Percentiles rank a stretch among this genome's conserved stretches.
phyloP scores from a whole-genome alignment of 2,888 invertebrate species.

The Standfussiana lucernea region DNA sequence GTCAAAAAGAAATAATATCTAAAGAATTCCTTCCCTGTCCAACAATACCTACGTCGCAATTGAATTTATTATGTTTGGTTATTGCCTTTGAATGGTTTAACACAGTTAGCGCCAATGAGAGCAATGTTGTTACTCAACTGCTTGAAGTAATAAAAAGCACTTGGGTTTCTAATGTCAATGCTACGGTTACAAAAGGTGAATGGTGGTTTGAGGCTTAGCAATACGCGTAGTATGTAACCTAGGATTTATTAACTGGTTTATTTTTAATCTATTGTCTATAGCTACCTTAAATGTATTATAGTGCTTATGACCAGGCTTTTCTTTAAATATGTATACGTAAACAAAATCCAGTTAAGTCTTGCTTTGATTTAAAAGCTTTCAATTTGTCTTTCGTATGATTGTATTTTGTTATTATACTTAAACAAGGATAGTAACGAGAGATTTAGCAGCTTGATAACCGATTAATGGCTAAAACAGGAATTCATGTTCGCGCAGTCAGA shows the following conservation, averaged over 20 bases:
- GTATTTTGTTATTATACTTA: neutral
- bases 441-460: neutral
- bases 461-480: neutral
- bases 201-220: neutral
- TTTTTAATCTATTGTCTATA: neutral
- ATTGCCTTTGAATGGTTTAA: conserved; percentile 32
- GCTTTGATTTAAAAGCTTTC: neutral
- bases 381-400: neutral
- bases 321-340: neutral
- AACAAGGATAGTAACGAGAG: neutral
- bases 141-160: conserved; percentile 52
- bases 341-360: neutral
- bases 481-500: neutral
- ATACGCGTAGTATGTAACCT: neutral
- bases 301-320: neutral
- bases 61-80: conserved; percentile 4
- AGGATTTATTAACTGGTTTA: neutral
- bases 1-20: neutral
- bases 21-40: neutral
- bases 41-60: conserved; percentile 15
- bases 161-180: conserved; percentile 72
- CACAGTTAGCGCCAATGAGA: conserved; percentile 15
- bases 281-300: neutral
- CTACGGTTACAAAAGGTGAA: conserved; percentile 36
- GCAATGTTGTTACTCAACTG: conserved; percentile 31